Evolutionary conservation across 2,113 vertebrate species (phyloP).

Genomic region (Pyxicephalus adspersus): DNA sequence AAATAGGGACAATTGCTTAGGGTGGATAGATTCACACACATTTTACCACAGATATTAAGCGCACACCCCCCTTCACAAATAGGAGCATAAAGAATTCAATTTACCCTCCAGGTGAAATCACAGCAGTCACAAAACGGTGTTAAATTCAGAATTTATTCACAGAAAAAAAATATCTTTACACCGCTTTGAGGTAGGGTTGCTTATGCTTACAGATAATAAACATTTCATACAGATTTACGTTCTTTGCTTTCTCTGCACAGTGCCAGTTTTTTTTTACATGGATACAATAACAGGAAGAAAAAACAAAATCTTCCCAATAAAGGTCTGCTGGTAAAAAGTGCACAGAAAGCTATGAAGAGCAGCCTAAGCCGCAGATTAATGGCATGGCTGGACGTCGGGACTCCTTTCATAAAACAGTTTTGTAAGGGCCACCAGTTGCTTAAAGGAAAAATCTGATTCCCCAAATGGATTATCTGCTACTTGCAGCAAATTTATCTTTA

Average conservation of each 20-base stretch:
- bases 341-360: slow-evolving; percentile 8
- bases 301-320: slow-evolving; percentile 7
- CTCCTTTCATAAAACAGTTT: no score
- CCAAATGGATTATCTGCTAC: background rate
- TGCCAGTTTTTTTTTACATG: background rate
- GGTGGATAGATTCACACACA: no score
- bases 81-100: no score
- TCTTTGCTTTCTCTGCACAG: slow-evolving; percentile 21
- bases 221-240: slow-evolving; percentile 12
- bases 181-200: slow-evolving; percentile 52
- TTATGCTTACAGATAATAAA: slow-evolving; percentile 17
- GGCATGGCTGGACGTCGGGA: background rate
- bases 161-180: slow-evolving; percentile 38
- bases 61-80: no score
- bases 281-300: background rate
- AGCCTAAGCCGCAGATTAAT: background rate
- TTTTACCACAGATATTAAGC: no score
- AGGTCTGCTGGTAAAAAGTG: slow-evolving; percentile 36
- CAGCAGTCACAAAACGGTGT: background rate
- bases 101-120: background rate
- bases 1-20: no score
- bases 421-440: background rate
- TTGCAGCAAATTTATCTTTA: background rate
- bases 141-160: slow-evolving; percentile 50
- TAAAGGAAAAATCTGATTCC: background rate